Evolutionary conservation across 1,140 invertebrate genomes (phyloP).

Genomic region (Drosophila ficusphila): DNA sequence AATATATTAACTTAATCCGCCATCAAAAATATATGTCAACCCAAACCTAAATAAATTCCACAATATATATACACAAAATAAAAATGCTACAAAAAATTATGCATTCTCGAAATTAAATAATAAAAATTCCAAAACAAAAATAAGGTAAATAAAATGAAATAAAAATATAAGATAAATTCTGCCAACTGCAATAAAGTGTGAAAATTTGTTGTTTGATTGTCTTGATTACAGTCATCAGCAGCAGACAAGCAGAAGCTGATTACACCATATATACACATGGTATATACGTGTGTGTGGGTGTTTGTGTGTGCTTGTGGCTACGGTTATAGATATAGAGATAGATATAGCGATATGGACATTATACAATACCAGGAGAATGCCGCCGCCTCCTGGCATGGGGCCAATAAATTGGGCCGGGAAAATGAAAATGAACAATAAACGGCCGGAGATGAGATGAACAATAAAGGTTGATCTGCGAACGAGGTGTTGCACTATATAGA

Average conservation of each 20-base stretch:
- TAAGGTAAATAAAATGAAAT: slow-evolving; percentile 30
- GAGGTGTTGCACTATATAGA: slow-evolving; percentile 35
- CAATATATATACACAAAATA: slow-evolving; percentile 17
- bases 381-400: slow-evolving; percentile 63
- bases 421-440: slow-evolving; percentile 61
- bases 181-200: slow-evolving; percentile 54
- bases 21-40: slow-evolving; percentile 62
- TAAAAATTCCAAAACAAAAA: slow-evolving; percentile 51
- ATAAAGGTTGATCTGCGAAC: slow-evolving; percentile 37
- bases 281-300: neutral
- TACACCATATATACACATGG: slow-evolving; percentile 20
- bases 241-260: slow-evolving; percentile 29
- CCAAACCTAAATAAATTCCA: slow-evolving; percentile 47
- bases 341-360: slow-evolving; percentile 61
- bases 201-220: slow-evolving; percentile 71
- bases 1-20: slow-evolving; percentile 50
- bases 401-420: slow-evolving; percentile 69
- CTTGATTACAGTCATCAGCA: slow-evolving; percentile 70
- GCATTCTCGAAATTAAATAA: slow-evolving; percentile 29
- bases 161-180: slow-evolving; percentile 43
- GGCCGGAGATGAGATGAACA: slow-evolving; percentile 4
- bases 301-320: neutral
- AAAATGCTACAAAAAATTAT: neutral
- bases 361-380: slow-evolving; percentile 65
- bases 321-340: slow-evolving; percentile 29